Evolutionary conservation across 2,888 invertebrate species (phyloP).

Genomic region (Halictus quadricinctus): DNA sequence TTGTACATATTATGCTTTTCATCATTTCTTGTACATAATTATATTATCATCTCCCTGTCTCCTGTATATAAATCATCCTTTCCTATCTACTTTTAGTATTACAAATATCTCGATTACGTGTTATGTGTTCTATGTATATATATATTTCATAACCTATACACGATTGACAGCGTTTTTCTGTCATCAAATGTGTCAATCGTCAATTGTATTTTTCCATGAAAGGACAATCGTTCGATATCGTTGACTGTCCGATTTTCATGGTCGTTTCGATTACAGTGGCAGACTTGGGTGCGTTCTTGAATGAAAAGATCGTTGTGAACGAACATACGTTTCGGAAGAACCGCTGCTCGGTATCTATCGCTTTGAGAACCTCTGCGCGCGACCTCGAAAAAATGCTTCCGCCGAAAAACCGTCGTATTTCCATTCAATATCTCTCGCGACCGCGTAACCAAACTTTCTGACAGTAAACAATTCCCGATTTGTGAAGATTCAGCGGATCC

Average conservation of each 20-base stretch:
- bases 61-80: conserved; percentile 14
- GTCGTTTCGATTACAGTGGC: neutral
- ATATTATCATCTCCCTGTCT: neutral
- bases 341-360: conserved; percentile 35
- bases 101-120: neutral
- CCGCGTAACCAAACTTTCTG: no score
- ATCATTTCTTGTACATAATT: conserved; percentile 40
- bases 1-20: conserved; percentile 47
- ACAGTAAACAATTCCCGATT: no score
- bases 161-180: conserved; percentile 18
- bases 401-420: conserved; percentile 51
- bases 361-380: conserved; percentile 74
- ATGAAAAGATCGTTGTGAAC: conserved; percentile 1
- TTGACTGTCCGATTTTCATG: conserved; percentile 13
- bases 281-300: neutral
- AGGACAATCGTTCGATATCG: conserved; percentile 38
- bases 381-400: conserved; percentile 78
- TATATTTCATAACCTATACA: conserved; percentile 27
- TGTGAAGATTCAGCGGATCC: neutral
- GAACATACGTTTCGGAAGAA: neutral
- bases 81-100: neutral
- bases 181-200: conserved; percentile 38
- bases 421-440: conserved; percentile 13
- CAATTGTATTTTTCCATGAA: conserved; percentile 39
- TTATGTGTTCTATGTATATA: neutral